A percentile compares a stretch with the other conserved stretches of the same genome.
Conservation (phyloP, 1,140 invertebrate genomes). For the Drosophila subpulchrella region DNA sequence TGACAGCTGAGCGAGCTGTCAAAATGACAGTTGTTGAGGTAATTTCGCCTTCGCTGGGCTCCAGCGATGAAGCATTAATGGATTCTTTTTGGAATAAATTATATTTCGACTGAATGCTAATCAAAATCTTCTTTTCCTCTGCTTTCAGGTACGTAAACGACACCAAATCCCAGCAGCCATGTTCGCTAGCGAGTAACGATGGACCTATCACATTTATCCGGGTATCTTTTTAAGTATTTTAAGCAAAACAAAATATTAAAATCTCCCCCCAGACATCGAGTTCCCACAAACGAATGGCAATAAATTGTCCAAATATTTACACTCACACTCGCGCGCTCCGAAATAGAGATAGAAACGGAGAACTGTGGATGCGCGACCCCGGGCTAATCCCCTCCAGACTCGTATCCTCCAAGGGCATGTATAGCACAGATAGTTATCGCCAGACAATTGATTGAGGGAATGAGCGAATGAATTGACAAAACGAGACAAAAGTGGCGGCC, state of each 20-base stretch:
- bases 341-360: constrained; percentile 11
- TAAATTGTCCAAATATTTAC: constrained; percentile 72
- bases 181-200: constrained; percentile 7
- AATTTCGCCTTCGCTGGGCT: constrained; percentile 48
- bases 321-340: not conserved
- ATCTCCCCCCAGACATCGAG: constrained; percentile 5
- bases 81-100: constrained; percentile 33
- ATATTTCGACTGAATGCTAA: constrained; percentile 35
- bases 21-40: constrained; percentile 73
- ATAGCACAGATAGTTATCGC: constrained; percentile 49
- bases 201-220: constrained; percentile 3
- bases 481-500: constrained; percentile 65
- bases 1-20: constrained; percentile 62
- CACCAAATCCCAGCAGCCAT: not conserved
- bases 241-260: constrained; percentile 19
- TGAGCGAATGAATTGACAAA: constrained; percentile 63
- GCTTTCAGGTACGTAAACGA: constrained; percentile 65
- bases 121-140: constrained; percentile 27
- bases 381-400: constrained; percentile 24
- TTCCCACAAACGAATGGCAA: constrained; percentile 37
- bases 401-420: constrained; percentile 27
- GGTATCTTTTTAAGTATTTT: constrained; percentile 10
- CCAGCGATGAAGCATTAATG: constrained; percentile 50
- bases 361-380: constrained; percentile 21
- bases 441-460: constrained; percentile 62